Percentiles rank a stretch among this genome's conserved stretches.
These are phyloP conservation scores for Mirounga angustirostris DNA, from an alignment of 2,113 vertebrate species.

Conservation along the genomic window DNA sequence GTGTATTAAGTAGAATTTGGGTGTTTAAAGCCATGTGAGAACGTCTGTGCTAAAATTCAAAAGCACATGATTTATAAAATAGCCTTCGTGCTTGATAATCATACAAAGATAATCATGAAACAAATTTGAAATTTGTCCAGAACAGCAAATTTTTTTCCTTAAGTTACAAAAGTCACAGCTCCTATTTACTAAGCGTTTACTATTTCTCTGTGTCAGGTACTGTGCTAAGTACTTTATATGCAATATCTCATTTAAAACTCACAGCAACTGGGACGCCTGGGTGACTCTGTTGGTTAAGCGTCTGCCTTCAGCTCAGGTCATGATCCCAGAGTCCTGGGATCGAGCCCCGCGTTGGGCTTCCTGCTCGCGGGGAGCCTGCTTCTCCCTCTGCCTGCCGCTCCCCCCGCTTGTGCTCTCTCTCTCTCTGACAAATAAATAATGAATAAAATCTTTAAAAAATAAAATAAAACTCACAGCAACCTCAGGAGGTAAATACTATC, in stretches of 20 bases:
- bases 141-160: background rate
- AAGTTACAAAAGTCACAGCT: constrained; percentile 7
- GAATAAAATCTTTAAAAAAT: too few species aligned
- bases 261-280: background rate
- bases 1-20: background rate
- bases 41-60: constrained; percentile 36
- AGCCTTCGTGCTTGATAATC: background rate
- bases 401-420: too few species aligned
- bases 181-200: background rate
- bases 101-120: background rate
- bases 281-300: too few species aligned
- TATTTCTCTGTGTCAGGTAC: background rate
- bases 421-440: too few species aligned
- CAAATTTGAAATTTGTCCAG: constrained; percentile 5
- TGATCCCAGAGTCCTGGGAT: too few species aligned
- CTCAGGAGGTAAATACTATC: background rate
- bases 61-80: background rate
- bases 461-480: background rate
- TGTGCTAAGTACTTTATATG: background rate
- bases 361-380: too few species aligned
- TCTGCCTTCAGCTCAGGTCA: too few species aligned
- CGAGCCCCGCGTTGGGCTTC: too few species aligned
- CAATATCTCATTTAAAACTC: constrained; percentile 24
- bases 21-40: constrained; percentile 10
- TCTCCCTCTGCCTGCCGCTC: too few species aligned